These are phyloP conservation scores for Tribolium freemani DNA, from an alignment of 2,888 invertebrate genomes.

Conservation along the genomic window DNA sequence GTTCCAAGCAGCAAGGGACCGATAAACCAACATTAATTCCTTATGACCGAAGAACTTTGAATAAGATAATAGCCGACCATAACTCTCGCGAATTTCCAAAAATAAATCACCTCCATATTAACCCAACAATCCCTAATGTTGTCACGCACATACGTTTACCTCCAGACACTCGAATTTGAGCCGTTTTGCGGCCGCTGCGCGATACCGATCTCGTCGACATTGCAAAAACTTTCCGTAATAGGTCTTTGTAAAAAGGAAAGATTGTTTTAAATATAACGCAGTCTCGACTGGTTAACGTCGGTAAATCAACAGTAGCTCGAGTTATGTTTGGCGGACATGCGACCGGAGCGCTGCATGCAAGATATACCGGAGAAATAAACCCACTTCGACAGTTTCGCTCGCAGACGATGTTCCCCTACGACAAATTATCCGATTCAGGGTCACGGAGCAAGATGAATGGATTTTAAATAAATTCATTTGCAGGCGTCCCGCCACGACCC, in stretches of 20 bases:
- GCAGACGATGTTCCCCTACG: constrained; percentile 44
- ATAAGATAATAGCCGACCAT: constrained; percentile 14
- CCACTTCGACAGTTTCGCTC: constrained; percentile 53
- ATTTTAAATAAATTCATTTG: constrained; percentile 41
- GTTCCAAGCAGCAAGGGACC: constrained; percentile 15
- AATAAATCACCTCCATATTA: constrained; percentile 2
- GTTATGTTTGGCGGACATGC: constrained; percentile 55
- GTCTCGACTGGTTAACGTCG: constrained; percentile 59
- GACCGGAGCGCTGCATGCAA: constrained; percentile 50
- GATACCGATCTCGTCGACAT: constrained; percentile 12
- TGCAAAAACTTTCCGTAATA: constrained; percentile 39
- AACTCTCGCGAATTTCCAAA: constrained; percentile 6
- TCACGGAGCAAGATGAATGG: constrained; percentile 31
- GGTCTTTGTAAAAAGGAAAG: constrained; percentile 53
- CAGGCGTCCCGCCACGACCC: constrained; percentile 27
- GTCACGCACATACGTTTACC: neutral
- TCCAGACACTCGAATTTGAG: constrained; percentile 11
- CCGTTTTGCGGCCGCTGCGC: constrained; percentile 3
- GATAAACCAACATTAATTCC: constrained; percentile 27
- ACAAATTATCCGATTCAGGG: constrained; percentile 44
- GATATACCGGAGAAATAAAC: constrained; percentile 55
- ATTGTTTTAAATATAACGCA: constrained; percentile 64
- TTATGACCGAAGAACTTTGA: constrained; percentile 23
- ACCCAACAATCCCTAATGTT: neutral
- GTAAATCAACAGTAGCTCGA: constrained; percentile 55